Evolutionary conservation across 2,113 vertebrate genomes (phyloP).

Genomic region (Trematomus loennbergii): DNA sequence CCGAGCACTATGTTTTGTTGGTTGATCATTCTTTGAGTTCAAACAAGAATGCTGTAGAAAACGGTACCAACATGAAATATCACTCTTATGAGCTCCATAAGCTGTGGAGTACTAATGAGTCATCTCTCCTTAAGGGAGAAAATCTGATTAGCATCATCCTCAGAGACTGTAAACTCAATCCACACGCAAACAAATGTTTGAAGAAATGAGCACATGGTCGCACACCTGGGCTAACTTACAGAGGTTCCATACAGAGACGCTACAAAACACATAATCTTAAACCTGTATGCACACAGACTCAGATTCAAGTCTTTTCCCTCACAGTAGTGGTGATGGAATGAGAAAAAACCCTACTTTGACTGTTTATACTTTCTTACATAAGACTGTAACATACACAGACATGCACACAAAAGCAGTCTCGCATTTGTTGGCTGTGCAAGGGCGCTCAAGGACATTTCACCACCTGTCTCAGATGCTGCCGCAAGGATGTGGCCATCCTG

Average conservation of each 20-base stretch:
- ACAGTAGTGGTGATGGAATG: neutral
- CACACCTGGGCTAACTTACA: slow-evolving; percentile 36
- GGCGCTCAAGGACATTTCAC: slow-evolving; percentile 72
- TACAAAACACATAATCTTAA: neutral
- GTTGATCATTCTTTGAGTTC: slow-evolving; percentile 17
- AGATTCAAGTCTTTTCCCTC: neutral
- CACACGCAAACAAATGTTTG: slow-evolving; percentile 42
- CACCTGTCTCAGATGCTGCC: slow-evolving; percentile 61
- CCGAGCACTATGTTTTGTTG: neutral
- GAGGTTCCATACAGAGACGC: neutral
- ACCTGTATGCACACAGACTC: neutral
- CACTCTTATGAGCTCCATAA: slow-evolving; percentile 60
- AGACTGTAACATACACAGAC: slow-evolving; percentile 9
- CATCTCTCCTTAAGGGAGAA: slow-evolving; percentile 58
- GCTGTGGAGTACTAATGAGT: slow-evolving; percentile 62
- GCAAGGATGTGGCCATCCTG: slow-evolving; percentile 51
- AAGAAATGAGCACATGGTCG: slow-evolving; percentile 32
- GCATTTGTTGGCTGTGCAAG: slow-evolving; percentile 51
- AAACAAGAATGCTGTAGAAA: slow-evolving; percentile 16
- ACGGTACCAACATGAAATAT: slow-evolving; percentile 38
- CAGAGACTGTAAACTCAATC: slow-evolving; percentile 54
- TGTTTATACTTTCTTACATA: slow-evolving; percentile 16
- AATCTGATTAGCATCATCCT: slow-evolving; percentile 71
- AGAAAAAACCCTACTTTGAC: slow-evolving; percentile 4
- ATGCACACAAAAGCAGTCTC: slow-evolving; percentile 11